Conservation (phyloP, 2,888 invertebrate genomes). For the Lasius fuliginosus region DNA sequence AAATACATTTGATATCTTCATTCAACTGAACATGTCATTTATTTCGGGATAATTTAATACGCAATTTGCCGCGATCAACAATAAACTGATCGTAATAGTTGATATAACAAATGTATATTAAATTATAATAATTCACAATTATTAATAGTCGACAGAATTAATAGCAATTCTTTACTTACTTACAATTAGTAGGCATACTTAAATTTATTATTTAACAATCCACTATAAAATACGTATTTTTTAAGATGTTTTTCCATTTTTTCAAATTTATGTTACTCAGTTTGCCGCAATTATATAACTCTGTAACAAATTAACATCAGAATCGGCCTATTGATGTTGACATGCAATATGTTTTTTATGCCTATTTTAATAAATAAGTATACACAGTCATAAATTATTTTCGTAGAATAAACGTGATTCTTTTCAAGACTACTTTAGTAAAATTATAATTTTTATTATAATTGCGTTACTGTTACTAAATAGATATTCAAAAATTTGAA, state of each 20-base stretch:
- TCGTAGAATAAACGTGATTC: not conserved
- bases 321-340: no score
- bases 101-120: slow-evolving; percentile 11
- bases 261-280: no score
- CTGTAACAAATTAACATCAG: no score
- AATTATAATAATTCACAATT: slow-evolving; percentile 29
- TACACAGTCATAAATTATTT: not conserved
- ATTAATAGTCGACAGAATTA: slow-evolving; percentile 4
- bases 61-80: not conserved
- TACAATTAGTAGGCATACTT: no score
- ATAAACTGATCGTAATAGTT: not conserved
- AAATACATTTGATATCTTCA: not conserved
- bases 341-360: not conserved
- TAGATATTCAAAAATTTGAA: not conserved
- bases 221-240: no score
- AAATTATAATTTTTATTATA: not conserved
- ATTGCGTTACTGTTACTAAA: not conserved
- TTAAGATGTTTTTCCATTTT: no score
- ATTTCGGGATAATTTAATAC: slow-evolving; percentile 26
- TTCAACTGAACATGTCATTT: not conserved
- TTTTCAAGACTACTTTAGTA: not conserved
- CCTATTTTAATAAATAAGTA: not conserved
- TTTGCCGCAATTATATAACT: no score
- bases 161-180: slow-evolving; percentile 8
- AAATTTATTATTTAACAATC: no score